These are phyloP conservation scores for Ornithoptera alexandrae DNA, from an alignment of 2,888 invertebrate genomes.

Conservation along the genomic window DNA sequence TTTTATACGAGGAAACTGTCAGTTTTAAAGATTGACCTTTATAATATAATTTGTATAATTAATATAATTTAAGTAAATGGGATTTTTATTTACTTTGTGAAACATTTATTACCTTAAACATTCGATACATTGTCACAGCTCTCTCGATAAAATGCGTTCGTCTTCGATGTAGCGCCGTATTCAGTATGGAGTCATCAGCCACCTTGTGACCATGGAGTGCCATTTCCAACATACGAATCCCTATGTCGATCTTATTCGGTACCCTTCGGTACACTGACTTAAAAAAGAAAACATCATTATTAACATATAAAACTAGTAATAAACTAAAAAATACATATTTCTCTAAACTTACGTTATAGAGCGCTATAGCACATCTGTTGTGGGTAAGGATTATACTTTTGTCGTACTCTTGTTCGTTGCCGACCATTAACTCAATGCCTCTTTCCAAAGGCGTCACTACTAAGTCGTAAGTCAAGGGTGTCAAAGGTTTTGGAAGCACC, in stretches of 20 bases:
- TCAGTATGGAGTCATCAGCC: slow-evolving; percentile 74
- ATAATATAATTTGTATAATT: no score
- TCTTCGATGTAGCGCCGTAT: slow-evolving; percentile 69
- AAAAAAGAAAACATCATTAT: slow-evolving; percentile 28
- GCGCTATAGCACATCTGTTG: slow-evolving; percentile 48
- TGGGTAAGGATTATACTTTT: slow-evolving; percentile 50
- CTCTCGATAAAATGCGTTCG: slow-evolving; percentile 38
- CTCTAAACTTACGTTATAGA: slow-evolving; percentile 58
- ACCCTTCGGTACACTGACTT: slow-evolving; percentile 69
- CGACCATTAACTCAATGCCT: slow-evolving; percentile 42
- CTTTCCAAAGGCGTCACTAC: slow-evolving; percentile 43
- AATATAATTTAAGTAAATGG: no score
- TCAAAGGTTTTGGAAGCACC: slow-evolving; percentile 82
- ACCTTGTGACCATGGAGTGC: slow-evolving; percentile 82
- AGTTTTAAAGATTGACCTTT: background rate
- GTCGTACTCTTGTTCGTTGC: slow-evolving; percentile 45
- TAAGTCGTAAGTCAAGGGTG: slow-evolving; percentile 76
- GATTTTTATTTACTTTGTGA: background rate
- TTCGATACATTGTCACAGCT: slow-evolving; percentile 37
- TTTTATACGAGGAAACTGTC: no score
- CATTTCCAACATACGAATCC: slow-evolving; percentile 78
- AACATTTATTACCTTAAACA: slow-evolving; percentile 49
- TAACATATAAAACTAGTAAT: background rate
- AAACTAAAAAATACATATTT: background rate
- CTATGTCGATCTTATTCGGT: slow-evolving; percentile 64